phyloP scores from a whole-genome alignment of 2,797 vertebrate species.

The Myotis daubentonii region DNA sequence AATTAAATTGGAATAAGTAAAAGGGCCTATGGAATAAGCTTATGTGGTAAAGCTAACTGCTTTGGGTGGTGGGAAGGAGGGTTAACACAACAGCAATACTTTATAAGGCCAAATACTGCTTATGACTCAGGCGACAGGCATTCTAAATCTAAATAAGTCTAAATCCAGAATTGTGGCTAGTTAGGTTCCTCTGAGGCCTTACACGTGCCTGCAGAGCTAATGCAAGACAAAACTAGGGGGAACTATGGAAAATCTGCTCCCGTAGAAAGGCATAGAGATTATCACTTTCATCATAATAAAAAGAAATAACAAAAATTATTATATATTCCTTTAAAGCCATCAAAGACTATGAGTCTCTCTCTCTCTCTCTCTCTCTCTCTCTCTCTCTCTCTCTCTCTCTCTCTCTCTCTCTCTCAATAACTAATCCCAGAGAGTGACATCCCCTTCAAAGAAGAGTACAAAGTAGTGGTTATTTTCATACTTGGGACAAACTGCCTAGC shows the following conservation, averaged over 20 bases:
- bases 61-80: not conserved
- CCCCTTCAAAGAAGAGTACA: not conserved
- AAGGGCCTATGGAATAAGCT: not conserved
- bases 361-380: no score
- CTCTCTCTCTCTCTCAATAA: no score
- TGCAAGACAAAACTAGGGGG: not conserved
- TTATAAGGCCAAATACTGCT: constrained; percentile 45
- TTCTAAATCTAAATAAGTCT: constrained; percentile 62
- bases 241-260: not conserved
- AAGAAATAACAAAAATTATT: constrained; percentile 38
- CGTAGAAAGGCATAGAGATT: not conserved
- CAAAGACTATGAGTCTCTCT: not conserved
- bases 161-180: constrained; percentile 43
- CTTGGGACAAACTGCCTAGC: not conserved
- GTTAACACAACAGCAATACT: constrained; percentile 50
- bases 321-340: not conserved
- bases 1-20: constrained; percentile 6
- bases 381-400: no score
- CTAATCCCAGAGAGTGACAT: not conserved
- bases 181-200: constrained; percentile 34
- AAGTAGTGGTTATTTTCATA: not conserved
- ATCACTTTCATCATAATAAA: constrained; percentile 1
- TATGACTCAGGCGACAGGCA: constrained; percentile 62
- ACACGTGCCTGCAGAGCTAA: constrained; percentile 26
- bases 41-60: not conserved